Evolutionary conservation across 2,113 vertebrate genomes (phyloP).

Genomic region (Prionailurus viverrinus): DNA sequence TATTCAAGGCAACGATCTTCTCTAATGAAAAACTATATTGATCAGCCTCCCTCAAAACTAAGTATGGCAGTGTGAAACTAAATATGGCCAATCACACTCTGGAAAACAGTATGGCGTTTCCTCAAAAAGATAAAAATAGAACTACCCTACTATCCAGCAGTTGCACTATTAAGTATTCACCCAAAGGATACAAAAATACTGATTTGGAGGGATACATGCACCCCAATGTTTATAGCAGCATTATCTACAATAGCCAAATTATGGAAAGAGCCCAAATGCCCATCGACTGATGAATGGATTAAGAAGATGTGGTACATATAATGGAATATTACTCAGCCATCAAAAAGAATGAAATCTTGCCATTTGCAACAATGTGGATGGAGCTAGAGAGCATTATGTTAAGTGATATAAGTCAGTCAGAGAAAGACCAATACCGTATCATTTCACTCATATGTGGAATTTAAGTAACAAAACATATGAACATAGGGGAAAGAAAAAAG

Average conservation of each 20-base stretch:
- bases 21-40: background rate
- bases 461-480: background rate
- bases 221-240: background rate
- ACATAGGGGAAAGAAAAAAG: background rate
- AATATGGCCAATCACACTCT: background rate
- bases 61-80: background rate
- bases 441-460: background rate
- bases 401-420: background rate
- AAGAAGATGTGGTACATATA: background rate
- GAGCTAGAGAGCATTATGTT: background rate
- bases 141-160: background rate
- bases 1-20: background rate
- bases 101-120: background rate
- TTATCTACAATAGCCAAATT: background rate
- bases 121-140: background rate
- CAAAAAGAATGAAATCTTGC: background rate
- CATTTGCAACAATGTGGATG: background rate
- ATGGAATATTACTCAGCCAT: background rate
- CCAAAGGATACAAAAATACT: background rate
- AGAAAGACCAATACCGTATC: background rate
- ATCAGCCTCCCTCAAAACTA: background rate
- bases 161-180: background rate
- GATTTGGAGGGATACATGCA: background rate
- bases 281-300: background rate
- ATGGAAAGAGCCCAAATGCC: background rate